Base-by-base conservation (phyloP, 2,113 vertebrate genomes). In the Octodon degus region DNA sequence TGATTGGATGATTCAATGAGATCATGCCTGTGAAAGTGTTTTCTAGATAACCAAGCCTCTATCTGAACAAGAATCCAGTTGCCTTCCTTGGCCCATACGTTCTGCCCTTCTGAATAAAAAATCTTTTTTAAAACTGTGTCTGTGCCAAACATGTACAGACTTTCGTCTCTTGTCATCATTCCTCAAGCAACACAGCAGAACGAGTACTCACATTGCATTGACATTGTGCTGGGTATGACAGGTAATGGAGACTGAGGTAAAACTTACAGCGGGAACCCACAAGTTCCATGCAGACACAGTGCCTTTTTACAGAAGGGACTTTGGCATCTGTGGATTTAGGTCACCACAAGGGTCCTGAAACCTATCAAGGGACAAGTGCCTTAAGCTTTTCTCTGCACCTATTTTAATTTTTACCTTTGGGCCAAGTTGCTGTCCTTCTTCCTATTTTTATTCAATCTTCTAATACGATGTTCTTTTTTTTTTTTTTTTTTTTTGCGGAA, bases 331-430 rank as follows among this genome's bases (percentile, higher is more conserved):
- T 86, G 43, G 32, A 25, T 17, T 25, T 70, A 37, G 82, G 37
- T n/a, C 63, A 34, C 81, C 53, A 47, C 80, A 11, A 50, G 37
- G 24, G 5, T 53, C 14, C 43, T 85, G 32, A 40, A 37, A 85
- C 37, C 37, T 13, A 47, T 50, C 20, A 53, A 40, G 6, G 50
- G 16, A 14, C 11, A 76, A 65, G 27, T 5, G 62, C 14, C 5
- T 86, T 81, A 68, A n/a, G 58, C 60, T 77, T 43, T 79, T 34
- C 76, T 81, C 20, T 24, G 32, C 7, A 70, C 6, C 25, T 92
- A 82, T 65, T 90, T 86, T 95, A 81, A 85, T 84, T 77, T 37
- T 63, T n/a, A 77, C 20, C 50, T 68, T 60, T 80, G 68, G 84
- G 82, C 34, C 82, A 17, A 32, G 60, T 70, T 80, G 25, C 50